Base-by-base conservation (phyloP, 2,888 invertebrate species). In the Heterodera filipjevi region DNA sequence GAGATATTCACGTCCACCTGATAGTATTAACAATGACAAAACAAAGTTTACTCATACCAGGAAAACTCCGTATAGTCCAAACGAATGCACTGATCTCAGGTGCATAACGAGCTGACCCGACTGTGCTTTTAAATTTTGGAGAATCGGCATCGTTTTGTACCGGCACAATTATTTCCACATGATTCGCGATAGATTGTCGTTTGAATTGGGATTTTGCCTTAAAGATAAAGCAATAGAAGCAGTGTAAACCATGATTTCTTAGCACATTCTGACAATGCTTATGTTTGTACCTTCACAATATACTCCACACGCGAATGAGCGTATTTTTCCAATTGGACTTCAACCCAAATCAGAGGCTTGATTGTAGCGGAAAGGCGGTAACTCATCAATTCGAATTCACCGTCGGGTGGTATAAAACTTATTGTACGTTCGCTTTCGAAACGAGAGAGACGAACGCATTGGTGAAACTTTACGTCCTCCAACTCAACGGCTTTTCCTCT, bases 381-480 rank as follows among this genome's bases (percentile, higher is more conserved):
- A 0, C 96, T 96, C 97, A 99, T 99, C 79, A 99, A 91, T 90
- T 99, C 98, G 91, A 99, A 98, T 90, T 98, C 98, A 30, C 98
- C 98, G 91, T 98, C 98, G 0, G 98, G 98, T 78, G 98, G 98
- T 88, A 99, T 96, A 90, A 99, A 98, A 0, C 87, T 86, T 66
- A 89, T 89, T 95, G 98, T 99, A 78, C 98, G 92, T 90, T 99
- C 98, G 90, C 97, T 97, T 90, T 99, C 98, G 90, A 99, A 99
- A 82, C 97, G 92, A 0, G 97, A 96, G 82, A 99, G 90, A 84
- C 98, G 92, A 0, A 99, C 98, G 90, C 98, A 99, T 89, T 98
- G 98, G 90, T 99, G 98, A 89, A 98, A 98, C 90, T 99, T 99
- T 0, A 97, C 96, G 91, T 98, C 98, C 90, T 98, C 98, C 79